phyloP scores from a whole-genome alignment of 1,140 invertebrate species.

The Drosophila cardini region DNA sequence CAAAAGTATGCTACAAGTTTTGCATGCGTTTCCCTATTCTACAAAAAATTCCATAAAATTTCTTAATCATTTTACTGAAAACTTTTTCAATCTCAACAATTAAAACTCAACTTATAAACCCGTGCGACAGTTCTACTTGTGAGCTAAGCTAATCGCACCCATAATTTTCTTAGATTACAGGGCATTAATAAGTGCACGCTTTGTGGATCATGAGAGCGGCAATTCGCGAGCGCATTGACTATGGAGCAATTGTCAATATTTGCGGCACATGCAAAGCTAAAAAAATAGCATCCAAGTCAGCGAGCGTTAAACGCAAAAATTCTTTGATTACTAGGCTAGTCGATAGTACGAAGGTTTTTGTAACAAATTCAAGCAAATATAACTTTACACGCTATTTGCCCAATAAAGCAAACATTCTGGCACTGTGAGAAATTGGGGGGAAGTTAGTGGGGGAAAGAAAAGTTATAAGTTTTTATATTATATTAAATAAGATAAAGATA shows the following conservation, averaged over 20 bases:
- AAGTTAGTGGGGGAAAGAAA: too few species aligned
- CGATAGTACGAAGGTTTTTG: constrained; percentile 62
- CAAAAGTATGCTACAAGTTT: constrained; percentile 34
- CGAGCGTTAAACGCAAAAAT: constrained; percentile 38
- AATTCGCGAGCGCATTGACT: constrained; percentile 66
- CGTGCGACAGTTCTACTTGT: neutral
- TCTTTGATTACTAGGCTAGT: constrained; percentile 55
- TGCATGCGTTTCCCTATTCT: too few species aligned
- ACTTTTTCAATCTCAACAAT: too few species aligned
- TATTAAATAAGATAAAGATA: too few species aligned
- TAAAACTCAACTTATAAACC: too few species aligned
- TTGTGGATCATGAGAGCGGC: constrained; percentile 61
- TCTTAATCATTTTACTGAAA: too few species aligned
- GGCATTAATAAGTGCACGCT: constrained; percentile 66
- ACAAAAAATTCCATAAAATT: too few species aligned
- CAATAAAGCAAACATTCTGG: constrained; percentile 60
- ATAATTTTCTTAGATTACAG: neutral
- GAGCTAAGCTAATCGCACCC: constrained; percentile 2
- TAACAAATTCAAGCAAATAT: constrained; percentile 75
- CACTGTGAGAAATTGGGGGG: constrained; percentile 6
- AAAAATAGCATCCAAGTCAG: constrained; percentile 54
- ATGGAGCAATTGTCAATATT: constrained; percentile 70
- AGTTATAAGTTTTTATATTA: too few species aligned
- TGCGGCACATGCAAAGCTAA: constrained; percentile 68
- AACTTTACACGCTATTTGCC: constrained; percentile 68